Evolutionary conservation across 1,140 invertebrate species (phyloP).

Genomic region (Meloidogyne floridensis): DNA sequence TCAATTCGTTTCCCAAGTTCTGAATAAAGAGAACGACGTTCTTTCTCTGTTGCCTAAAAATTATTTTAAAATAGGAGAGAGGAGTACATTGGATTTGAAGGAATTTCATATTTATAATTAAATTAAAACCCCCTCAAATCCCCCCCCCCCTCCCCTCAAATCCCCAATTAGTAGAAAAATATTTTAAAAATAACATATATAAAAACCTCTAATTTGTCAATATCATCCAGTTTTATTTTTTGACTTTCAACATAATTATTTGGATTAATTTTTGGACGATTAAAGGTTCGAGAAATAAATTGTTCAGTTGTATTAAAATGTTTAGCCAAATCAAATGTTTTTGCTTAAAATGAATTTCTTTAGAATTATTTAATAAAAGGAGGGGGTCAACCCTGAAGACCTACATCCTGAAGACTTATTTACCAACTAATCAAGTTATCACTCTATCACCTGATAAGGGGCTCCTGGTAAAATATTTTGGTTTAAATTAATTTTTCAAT

Average conservation of each 20-base stretch:
- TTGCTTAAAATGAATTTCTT: slow-evolving; percentile 56
- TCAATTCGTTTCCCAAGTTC: slow-evolving; percentile 80
- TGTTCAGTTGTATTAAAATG: slow-evolving; percentile 77
- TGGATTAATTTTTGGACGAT: slow-evolving; percentile 72
- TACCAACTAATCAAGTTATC: too few species aligned
- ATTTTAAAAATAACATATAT: too few species aligned
- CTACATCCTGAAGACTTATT: too few species aligned
- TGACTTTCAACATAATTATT: neutral
- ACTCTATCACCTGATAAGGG: too few species aligned
- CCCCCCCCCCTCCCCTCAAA: too few species aligned
- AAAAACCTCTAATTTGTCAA: neutral
- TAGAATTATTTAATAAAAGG: slow-evolving; percentile 10
- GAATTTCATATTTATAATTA: too few species aligned
- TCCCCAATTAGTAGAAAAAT: too few species aligned
- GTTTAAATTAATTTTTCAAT: too few species aligned
- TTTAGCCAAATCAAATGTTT: slow-evolving; percentile 76
- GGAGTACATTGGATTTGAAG: neutral
- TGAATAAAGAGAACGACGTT: slow-evolving; percentile 75
- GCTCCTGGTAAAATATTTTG: too few species aligned
- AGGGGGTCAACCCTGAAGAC: too few species aligned
- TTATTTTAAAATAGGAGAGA: too few species aligned
- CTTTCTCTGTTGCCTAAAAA: slow-evolving; percentile 70
- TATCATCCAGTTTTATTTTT: neutral
- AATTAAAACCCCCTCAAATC: too few species aligned
- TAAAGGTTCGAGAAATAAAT: slow-evolving; percentile 74